Base-by-base conservation (phyloP, 1,140 invertebrate genomes). In the Grapholita molesta region DNA sequence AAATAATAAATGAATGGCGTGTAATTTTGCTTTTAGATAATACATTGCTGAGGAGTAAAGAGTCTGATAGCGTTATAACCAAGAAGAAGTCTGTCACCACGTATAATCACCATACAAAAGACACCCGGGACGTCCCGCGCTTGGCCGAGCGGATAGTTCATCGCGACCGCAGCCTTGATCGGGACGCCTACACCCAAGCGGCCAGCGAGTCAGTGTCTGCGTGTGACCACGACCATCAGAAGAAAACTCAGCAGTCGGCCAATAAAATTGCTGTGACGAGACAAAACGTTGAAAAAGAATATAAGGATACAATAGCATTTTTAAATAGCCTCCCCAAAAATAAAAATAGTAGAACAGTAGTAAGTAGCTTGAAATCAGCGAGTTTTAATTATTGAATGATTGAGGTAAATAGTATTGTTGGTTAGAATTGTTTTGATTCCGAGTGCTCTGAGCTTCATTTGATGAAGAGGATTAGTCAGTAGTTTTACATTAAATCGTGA, bases 281-380 rank as follows among this genome's bases (percentile, higher is more conserved):
- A 70, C 82, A 91, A 55, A 86, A 79, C 79, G 80, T 90, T 38
- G 86, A 92, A 42, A 92, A 90, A 67, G 91, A 92, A 69, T 90
- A 87, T 66, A 86, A 79, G 65, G 86, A 92, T 32, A 90, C 89
- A 67, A 74, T 90, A 33, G 77, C 80, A 8, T 92, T 92, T 78
- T 75, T 92, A n/a, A 92, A 89, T 69, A 77, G 82, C n/a, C 69
- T 91, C 23, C 80, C 84, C 15, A 92, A 86, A 73, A 82, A 87
- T 53, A 83, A 75, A 55, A 38, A 70, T 4, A 68, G 55, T 68
- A 77, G 72, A 78, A 38, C 79, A 30, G 78, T 83, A 67, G 84
- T 89, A 81, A 74, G 80, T 80, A 70, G n/a, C n/a, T n/a, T n/a
- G n/a, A n/a, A n/a, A n/a, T n/a, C n/a, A n/a, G n/a, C n/a, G n/a